Percentiles rank a stretch among this genome's conserved stretches.
phyloP scores from a whole-genome alignment of 2,888 invertebrate species.

The Plagiodera versicolora region DNA sequence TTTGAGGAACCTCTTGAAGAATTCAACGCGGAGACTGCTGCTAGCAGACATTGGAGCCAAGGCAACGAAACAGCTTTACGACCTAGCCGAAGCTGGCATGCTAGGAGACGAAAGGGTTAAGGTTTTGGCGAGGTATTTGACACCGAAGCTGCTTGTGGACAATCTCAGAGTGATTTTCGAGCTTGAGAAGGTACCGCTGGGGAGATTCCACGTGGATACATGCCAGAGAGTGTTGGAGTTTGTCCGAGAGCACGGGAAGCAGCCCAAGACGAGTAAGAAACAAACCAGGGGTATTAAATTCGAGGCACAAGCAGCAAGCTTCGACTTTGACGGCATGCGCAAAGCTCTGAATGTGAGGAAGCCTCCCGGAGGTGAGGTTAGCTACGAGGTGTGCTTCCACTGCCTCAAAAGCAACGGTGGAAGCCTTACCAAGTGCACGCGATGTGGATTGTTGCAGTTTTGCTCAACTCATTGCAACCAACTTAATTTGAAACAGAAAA shows the following conservation, averaged over 20 bases:
- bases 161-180: slow-evolving; percentile 40
- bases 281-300: background rate
- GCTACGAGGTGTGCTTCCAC: slow-evolving; percentile 48
- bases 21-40: slow-evolving; percentile 31
- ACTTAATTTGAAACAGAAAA: slow-evolving; percentile 35
- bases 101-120: slow-evolving; percentile 36
- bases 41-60: slow-evolving; percentile 34
- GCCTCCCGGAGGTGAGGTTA: background rate
- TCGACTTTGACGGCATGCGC: background rate
- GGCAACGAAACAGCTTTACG: slow-evolving; percentile 39
- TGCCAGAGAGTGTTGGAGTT: slow-evolving; percentile 29
- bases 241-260: slow-evolving; percentile 17
- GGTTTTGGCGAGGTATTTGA: slow-evolving; percentile 41
- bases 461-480: slow-evolving; percentile 48
- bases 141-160: slow-evolving; percentile 30
- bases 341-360: background rate
- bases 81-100: slow-evolving; percentile 38
- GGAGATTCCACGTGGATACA: slow-evolving; percentile 24
- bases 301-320: too few relatives aligned
- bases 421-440: slow-evolving; percentile 43
- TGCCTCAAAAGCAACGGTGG: slow-evolving; percentile 41
- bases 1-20: slow-evolving; percentile 32
- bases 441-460: slow-evolving; percentile 47
- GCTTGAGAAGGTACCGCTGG: slow-evolving; percentile 24
- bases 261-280: slow-evolving; percentile 5